Conservation (phyloP, 2,888 invertebrate genomes). For the Oscheius sp. region DNA sequence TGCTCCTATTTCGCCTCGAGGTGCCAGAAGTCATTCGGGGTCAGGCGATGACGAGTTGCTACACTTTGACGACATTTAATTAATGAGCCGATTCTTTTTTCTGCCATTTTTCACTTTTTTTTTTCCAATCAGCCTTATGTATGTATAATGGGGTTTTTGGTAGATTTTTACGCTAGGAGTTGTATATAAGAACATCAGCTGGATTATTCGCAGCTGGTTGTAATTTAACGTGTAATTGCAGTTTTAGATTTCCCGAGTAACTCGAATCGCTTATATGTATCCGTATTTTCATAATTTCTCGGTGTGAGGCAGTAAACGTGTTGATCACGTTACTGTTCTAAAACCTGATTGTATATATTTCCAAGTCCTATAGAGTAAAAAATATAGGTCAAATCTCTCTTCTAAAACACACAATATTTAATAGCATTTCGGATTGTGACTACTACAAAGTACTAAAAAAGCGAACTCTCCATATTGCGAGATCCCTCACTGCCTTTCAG, state of each 20-base stretch:
- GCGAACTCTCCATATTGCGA: neutral
- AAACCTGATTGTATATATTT: neutral
- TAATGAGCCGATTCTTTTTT: neutral
- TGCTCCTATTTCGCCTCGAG: neutral
- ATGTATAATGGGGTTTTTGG: slow-evolving; percentile 11
- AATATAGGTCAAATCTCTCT: neutral
- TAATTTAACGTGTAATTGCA: slow-evolving; percentile 12
- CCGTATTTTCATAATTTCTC: neutral
- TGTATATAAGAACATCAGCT: slow-evolving; percentile 5
- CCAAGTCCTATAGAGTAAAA: slow-evolving; percentile 5
- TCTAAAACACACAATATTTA: neutral
- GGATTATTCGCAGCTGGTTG: slow-evolving; percentile 4
- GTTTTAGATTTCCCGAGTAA: neutral
- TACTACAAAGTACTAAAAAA: slow-evolving; percentile 13
- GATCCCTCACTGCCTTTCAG: neutral
- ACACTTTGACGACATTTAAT: slow-evolving; percentile 23
- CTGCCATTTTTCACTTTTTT: slow-evolving; percentile 18
- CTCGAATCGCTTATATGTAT: neutral
- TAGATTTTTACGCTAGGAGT: slow-evolving; percentile 8
- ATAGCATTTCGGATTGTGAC: neutral
- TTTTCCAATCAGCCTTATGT: slow-evolving; percentile 23
- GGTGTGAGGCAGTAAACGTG: slow-evolving; percentile 4
- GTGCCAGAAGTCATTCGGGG: slow-evolving; percentile 7
- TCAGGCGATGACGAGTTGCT: slow-evolving; percentile 19
- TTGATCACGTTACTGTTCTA: neutral